Percentiles rank a stretch among this genome's conserved stretches.
Conservation (phyloP, 2,888 invertebrate species). For the Muschampia plurimacula region DNA sequence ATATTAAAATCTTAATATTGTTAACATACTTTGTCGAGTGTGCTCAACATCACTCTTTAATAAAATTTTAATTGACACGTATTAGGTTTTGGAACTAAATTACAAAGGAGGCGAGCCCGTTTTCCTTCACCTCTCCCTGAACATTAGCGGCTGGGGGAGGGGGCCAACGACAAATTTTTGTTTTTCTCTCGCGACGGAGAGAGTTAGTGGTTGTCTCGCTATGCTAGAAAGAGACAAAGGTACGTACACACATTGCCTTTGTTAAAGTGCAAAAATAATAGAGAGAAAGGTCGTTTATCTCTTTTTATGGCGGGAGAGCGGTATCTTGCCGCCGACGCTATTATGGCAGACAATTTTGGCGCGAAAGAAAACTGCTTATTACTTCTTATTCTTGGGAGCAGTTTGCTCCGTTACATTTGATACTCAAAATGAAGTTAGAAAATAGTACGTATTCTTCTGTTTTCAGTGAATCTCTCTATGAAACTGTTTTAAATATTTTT, state of each 20-base stretch:
- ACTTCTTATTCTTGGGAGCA: constrained; percentile 80
- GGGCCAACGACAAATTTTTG: constrained; percentile 79
- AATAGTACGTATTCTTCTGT: constrained; percentile 38
- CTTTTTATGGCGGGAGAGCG: constrained; percentile 82
- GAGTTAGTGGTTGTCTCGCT: constrained; percentile 51
- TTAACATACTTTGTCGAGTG: constrained; percentile 66
- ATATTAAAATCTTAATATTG: constrained; percentile 78
- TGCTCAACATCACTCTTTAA: constrained; percentile 70
- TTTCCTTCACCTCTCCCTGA: constrained; percentile 68
- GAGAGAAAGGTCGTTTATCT: constrained; percentile 85
- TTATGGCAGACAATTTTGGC: constrained; percentile 85
- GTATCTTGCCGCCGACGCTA: constrained; percentile 82
- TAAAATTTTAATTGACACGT: constrained; percentile 84
- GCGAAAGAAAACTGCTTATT: constrained; percentile 86
- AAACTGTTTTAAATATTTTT: not conserved
- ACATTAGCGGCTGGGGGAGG: constrained; percentile 78
- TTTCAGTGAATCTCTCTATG: not conserved
- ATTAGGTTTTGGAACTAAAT: constrained; percentile 80
- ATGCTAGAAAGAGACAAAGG: constrained; percentile 74
- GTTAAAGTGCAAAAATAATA: constrained; percentile 85
- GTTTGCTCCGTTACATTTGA: constrained; percentile 48
- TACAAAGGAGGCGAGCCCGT: constrained; percentile 75
- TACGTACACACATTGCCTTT: constrained; percentile 83
- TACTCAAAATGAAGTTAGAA: constrained; percentile 48
- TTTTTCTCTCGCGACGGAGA: constrained; percentile 75